These are phyloP conservation scores for Porites australiensis DNA, from an alignment of 64 coral and sea anemone genomes.

Conservation along the genomic window DNA sequence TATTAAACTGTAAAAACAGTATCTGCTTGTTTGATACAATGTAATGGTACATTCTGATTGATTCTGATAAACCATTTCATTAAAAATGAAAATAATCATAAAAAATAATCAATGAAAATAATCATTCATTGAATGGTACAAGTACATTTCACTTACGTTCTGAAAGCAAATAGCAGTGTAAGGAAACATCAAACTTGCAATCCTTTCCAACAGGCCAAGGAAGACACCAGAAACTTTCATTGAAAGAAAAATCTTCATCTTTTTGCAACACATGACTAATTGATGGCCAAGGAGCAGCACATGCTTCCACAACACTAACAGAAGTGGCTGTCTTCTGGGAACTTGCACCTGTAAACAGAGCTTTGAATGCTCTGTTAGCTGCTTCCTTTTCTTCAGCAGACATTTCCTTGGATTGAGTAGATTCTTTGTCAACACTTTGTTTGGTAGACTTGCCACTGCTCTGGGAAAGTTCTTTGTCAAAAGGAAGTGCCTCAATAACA, in stretches of 20 bases:
- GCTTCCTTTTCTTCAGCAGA: conserved; percentile 34
- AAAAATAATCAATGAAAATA: not conserved
- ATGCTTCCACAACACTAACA: not conserved
- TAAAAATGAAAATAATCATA: too few relatives aligned
- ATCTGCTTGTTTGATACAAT: too few relatives aligned
- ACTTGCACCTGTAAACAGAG: conserved; percentile 47
- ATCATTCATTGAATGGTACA: not conserved
- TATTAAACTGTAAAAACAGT: too few relatives aligned
- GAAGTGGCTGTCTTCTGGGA: conserved; percentile 13
- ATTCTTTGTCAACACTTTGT: too few relatives aligned
- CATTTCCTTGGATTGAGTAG: not conserved
- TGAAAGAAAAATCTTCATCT: conserved; percentile 6
- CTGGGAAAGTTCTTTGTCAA: not conserved
- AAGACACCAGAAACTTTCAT: not conserved
- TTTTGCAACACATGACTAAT: conserved; percentile 70
- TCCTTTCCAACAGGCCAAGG: not conserved
- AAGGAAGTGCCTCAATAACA: not conserved
- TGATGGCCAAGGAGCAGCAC: conserved; percentile 63
- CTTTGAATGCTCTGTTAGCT: conserved; percentile 57
- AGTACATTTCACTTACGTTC: not conserved
- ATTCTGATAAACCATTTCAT: too few relatives aligned
- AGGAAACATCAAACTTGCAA: conserved; percentile 5
- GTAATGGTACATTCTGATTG: too few relatives aligned
- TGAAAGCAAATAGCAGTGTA: not conserved
- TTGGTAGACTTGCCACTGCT: too few relatives aligned